Conservation (phyloP, 2,888 invertebrate species). For the Automeris io region DNA sequence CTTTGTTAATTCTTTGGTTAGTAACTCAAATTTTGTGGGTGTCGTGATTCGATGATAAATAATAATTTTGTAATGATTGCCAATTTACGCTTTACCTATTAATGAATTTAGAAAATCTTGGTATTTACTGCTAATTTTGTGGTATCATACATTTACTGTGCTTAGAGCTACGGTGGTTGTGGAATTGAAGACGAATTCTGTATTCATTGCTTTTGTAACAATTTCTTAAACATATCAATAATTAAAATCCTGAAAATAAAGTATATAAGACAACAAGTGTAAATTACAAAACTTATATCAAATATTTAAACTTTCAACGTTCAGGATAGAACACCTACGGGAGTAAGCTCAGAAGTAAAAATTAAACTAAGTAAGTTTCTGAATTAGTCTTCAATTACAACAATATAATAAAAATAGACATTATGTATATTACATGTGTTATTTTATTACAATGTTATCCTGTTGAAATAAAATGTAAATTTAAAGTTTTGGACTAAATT, state of each 20-base stretch:
- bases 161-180: conserved; percentile 29
- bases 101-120: conserved; percentile 12
- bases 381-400: conserved; percentile 18
- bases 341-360: too few relatives aligned
- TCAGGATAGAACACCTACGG: too few relatives aligned
- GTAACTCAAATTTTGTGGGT: conserved; percentile 17
- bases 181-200: conserved; percentile 12
- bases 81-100: conserved; percentile 14
- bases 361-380: too few relatives aligned
- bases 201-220: too few relatives aligned
- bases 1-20: conserved; percentile 19
- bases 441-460: background rate
- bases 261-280: too few relatives aligned
- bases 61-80: conserved; percentile 20
- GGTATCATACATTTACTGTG: conserved; percentile 37
- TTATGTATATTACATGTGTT: background rate
- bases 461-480: background rate
- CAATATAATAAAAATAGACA: conserved; percentile 10
- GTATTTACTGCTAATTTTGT: conserved; percentile 17
- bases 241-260: too few relatives aligned
- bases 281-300: too few relatives aligned
- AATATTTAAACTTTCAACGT: too few relatives aligned
- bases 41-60: conserved; percentile 4
- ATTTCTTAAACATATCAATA: too few relatives aligned
- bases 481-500: background rate